Evolutionary conservation across 2,797 vertebrate genomes (phyloP).

Genomic region (Pangasius djambal): DNA sequence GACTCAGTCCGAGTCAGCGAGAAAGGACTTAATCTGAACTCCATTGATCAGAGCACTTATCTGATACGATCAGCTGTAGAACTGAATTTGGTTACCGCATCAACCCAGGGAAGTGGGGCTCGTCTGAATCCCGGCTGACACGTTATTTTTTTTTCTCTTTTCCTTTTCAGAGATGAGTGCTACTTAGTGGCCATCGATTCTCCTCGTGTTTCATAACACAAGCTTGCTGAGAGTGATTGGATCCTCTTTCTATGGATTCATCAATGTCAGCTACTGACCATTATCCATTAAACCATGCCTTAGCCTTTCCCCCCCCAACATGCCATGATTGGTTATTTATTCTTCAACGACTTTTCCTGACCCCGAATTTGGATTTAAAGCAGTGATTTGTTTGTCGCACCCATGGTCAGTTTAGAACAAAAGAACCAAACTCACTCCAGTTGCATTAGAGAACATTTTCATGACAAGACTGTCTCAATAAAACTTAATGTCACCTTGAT

Average conservation of each 20-base stretch:
- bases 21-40: slow-evolving; percentile 10
- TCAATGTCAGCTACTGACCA: slow-evolving; percentile 31
- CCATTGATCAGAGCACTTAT: slow-evolving; percentile 21
- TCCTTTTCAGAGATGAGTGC: slow-evolving; percentile 46
- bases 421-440: slow-evolving; percentile 3
- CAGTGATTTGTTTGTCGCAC: slow-evolving; percentile 23
- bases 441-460: slow-evolving; percentile 58
- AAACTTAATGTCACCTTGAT: slow-evolving; percentile 66
- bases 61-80: slow-evolving; percentile 31
- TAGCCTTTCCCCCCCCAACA: not conserved
- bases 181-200: slow-evolving; percentile 55
- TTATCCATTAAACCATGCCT: slow-evolving; percentile 37
- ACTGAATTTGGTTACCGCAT: slow-evolving; percentile 37
- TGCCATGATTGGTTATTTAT: not conserved
- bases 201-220: slow-evolving; percentile 46
- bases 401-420: not conserved
- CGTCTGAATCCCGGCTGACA: not conserved
- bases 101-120: not conserved
- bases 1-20: not conserved
- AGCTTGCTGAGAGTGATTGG: slow-evolving; percentile 38
- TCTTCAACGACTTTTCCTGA: not conserved
- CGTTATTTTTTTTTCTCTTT: too few relatives aligned
- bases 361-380: slow-evolving; percentile 21
- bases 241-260: slow-evolving; percentile 34
- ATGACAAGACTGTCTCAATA: slow-evolving; percentile 46